Evolutionary conservation across 35 echinoderm and acorn worm species (phyloP), one percentile per base, ranked within the genome.

Genomic region (Lytechinus variegatus): DNA sequence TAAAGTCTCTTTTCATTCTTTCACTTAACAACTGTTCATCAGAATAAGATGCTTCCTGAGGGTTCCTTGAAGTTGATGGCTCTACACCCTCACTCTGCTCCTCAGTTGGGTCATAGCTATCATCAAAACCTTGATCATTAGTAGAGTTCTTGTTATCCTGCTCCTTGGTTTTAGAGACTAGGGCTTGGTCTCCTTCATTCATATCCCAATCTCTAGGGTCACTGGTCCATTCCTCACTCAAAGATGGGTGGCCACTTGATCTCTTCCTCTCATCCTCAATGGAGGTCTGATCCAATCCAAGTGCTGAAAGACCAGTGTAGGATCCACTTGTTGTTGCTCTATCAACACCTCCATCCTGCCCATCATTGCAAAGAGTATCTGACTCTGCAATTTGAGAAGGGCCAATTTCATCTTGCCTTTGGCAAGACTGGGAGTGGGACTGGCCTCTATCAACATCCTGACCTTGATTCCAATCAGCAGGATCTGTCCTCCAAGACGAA

Each of bases 391-490:
- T 79, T 79, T 79, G 0, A 79, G 66, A 79, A 79, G 66, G 66
- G 19, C 66, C 8, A 27, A 79, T 79, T 19, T 16, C 66, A 5
- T 79, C 4, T 79, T 21, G 66, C 66, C 21, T 79, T 24, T 79
- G 19, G 4, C 66, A 16, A 6, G 66, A 79, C n/a, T 79, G 66
- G 66, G 3, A 24, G 6, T 79, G 66, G 66, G 3, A 24, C 21
- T 79, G 66, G 21, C 19, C 66, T 24, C 16, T 79, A 16, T 79
- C 86, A 19, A 24, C 52, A 54, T 53, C 95, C 5, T 9, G 86
- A 87, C 9, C 95, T 12, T 9, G 86, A 87, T 95, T 52, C 72
- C 95, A 89, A 86, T 89, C 53, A 55, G 27, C 56, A 86, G 61
- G 52, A 24, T 86, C 56, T 89, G 61, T 87, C 95, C 72, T 87